These are phyloP conservation scores for Liodrosophila aerea DNA, from an alignment of 2,888 invertebrate species.

Conservation along the genomic window DNA sequence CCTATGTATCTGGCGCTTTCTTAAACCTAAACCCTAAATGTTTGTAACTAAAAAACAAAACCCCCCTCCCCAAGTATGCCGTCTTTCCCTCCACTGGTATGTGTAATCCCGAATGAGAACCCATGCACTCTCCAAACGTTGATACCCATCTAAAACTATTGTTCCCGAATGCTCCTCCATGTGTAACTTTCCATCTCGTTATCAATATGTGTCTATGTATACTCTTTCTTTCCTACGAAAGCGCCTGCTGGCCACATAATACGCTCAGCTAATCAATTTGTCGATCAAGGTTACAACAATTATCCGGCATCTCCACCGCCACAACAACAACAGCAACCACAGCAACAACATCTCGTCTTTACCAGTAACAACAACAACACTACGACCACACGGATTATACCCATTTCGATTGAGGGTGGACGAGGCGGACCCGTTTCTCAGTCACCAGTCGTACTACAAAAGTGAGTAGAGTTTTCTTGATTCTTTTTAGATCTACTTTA, in stretches of 20 bases:
- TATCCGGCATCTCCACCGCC: constrained; percentile 50
- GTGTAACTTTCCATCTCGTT: constrained; percentile 64
- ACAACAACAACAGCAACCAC: constrained; percentile 49
- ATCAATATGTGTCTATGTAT: constrained; percentile 73
- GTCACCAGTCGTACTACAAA: constrained; percentile 81
- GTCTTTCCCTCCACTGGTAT: constrained; percentile 16
- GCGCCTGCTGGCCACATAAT: constrained; percentile 79
- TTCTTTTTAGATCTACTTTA: background rate
- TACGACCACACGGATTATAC: constrained; percentile 84
- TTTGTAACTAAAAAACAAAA: constrained; percentile 58
- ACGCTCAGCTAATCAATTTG: constrained; percentile 83
- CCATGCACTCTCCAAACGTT: constrained; percentile 45
- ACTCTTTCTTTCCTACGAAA: constrained; percentile 76
- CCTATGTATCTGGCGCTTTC: constrained; percentile 58
- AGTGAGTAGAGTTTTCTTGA: constrained; percentile 75
- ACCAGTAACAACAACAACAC: constrained; percentile 42
- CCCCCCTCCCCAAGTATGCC: background rate
- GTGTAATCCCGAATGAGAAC: constrained; percentile 24
- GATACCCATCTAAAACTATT: background rate
- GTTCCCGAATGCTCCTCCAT: constrained; percentile 40
- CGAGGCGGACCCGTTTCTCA: constrained; percentile 81
- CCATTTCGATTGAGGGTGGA: constrained; percentile 84
- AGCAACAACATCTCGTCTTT: constrained; percentile 18
- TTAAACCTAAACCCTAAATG: constrained; percentile 53
- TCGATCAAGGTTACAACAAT: constrained; percentile 82